Conservation (phyloP, 2,797 vertebrate genomes). For the Tragelaphus oryx region DNA sequence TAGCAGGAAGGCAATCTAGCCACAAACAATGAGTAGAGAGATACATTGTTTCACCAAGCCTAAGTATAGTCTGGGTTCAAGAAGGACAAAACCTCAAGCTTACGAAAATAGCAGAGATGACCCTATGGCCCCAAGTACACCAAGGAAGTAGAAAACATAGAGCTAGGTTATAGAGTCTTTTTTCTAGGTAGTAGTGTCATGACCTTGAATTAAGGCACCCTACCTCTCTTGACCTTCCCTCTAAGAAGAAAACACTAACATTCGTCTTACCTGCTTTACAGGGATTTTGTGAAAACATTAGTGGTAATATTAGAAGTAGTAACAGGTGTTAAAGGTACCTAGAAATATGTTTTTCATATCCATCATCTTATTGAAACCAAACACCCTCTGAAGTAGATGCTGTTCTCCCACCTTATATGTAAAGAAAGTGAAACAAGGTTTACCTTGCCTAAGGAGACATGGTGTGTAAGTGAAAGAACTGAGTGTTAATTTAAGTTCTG, state of each 20-base stretch:
- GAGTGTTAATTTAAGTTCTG: background rate
- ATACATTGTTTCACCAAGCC: background rate
- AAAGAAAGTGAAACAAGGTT: background rate
- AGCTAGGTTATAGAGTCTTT: background rate
- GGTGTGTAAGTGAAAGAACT: background rate
- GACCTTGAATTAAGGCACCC: background rate
- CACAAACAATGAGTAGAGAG: background rate
- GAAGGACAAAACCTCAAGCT: background rate
- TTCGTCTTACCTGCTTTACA: background rate
- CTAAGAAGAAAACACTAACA: background rate
- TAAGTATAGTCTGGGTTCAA: background rate
- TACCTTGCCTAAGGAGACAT: background rate
- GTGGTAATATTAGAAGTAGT: background rate
- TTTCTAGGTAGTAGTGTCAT: background rate
- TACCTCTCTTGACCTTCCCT: background rate
- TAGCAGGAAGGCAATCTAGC: background rate
- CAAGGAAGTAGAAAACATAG: background rate
- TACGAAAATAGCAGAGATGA: background rate
- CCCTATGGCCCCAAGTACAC: background rate
- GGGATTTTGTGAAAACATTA: background rate
- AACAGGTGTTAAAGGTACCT: background rate
- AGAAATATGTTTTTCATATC: background rate
- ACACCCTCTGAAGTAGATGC: background rate
- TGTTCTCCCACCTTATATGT: background rate
- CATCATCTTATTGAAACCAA: conserved; percentile 16